phyloP scores from a whole-genome alignment of 2,113 vertebrate species.

The Zosterops japonicus region DNA sequence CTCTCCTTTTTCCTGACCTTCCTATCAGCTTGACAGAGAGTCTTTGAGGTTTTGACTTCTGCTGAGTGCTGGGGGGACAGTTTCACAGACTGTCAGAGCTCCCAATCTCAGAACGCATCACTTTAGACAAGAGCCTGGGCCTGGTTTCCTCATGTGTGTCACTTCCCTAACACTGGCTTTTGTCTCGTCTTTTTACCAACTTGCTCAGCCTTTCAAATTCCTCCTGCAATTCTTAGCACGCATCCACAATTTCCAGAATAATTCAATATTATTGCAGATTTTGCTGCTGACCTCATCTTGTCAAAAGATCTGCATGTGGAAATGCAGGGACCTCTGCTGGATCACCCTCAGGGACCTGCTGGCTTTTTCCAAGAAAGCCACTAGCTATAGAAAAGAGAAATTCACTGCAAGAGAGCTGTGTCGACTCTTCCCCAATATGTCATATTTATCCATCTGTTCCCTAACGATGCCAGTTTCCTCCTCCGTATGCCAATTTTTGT shows the following conservation, averaged over 20 bases:
- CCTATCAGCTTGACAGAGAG: neutral
- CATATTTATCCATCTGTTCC: slow-evolving; percentile 33
- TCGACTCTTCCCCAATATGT: neutral
- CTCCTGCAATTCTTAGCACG: neutral
- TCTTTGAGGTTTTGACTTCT: neutral
- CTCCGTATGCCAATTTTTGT: slow-evolving; percentile 46
- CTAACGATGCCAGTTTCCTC: slow-evolving; percentile 20
- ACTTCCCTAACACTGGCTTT: neutral
- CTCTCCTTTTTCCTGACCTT: neutral
- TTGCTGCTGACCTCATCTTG: neutral
- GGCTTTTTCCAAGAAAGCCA: neutral
- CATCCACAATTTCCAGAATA: neutral
- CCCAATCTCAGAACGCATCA: neutral
- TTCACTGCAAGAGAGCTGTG: neutral
- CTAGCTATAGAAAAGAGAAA: neutral
- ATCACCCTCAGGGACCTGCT: neutral
- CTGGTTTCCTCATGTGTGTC: neutral
- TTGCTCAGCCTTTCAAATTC: neutral
- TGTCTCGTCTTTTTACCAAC: neutral
- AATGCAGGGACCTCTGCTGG: neutral
- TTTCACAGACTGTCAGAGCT: neutral
- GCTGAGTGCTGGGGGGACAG: neutral
- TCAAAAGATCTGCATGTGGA: neutral
- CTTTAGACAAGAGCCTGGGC: neutral
- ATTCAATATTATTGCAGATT: neutral